Evolutionary conservation across 2,797 vertebrate genomes (phyloP), one percentile per base, ranked within the genome.

Genomic region (Phoebastria nigripes): DNA sequence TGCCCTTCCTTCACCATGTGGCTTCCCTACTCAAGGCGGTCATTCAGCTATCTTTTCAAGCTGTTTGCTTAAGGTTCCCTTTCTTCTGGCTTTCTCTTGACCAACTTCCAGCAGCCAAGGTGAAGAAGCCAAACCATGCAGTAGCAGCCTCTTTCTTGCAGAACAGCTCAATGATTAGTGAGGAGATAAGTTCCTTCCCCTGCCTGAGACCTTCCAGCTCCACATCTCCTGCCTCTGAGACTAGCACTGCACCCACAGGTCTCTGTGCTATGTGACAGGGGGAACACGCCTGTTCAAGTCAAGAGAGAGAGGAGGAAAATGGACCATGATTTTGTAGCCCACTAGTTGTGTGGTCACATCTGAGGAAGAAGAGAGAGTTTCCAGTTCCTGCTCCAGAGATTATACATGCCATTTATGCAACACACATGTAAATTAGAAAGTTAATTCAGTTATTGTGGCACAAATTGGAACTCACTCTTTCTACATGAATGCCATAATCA

Each of bases 201-300:
- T 70, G 11, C 16, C 28, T 61, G 19, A 94, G 62, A 69, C 15
- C n/a, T 72, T 89, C 29, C 59, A 73, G 22, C 39, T 87, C 51
- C 33, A n/a, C 12, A 42, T 55, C 35, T 85, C 24, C 59, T 46
- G 18, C 24, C 26, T 87, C 65, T 56, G 46, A 82, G 54, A 69
- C 0, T 0, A 82, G 13, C 31, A 21, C 13, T 18, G 3, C 28
- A 55, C 7, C 15, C 42, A 69, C 10, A 44, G 29, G n/a, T 10
- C 21, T 67, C 63, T 55, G 31, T 56, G 17, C n/a, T 74, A 1
- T 55, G 26, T 47, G 44, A 47, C 8, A 55, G 16, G 6, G 21
- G 11, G 7, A 82, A 19, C 21, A 41, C 2, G 22, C 6, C 19
- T 74, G 15, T 21, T 37, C 49, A 46, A 83, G 21, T 52, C 10